These are phyloP conservation scores for Beroe forskalii DNA, from an alignment of 37 sponge, comb jelly and placozoan genomes.

Conservation along the genomic window DNA sequence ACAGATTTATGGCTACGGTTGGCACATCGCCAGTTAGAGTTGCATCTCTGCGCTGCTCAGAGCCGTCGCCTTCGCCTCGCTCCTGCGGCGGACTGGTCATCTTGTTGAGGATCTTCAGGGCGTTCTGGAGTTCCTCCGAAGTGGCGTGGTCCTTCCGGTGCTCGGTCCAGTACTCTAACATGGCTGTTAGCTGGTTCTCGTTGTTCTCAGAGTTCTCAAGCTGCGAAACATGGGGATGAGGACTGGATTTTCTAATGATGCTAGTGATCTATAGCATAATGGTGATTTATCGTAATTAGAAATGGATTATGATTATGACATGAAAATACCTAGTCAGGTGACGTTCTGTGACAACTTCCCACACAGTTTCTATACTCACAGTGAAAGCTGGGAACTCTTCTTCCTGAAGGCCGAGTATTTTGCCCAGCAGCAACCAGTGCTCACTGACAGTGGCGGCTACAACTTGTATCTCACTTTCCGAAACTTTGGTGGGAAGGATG, in stretches of 20 bases:
- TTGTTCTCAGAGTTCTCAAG: background rate
- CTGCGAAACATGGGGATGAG: no score
- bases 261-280: no score
- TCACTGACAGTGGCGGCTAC: slow-evolving; percentile 43
- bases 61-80: background rate
- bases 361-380: slow-evolving; percentile 8
- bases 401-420: slow-evolving; percentile 47
- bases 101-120: slow-evolving; percentile 60
- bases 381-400: background rate
- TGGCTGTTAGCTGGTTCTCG: slow-evolving; percentile 6
- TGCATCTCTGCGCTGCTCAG: background rate
- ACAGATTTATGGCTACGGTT: background rate
- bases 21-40: background rate
- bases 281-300: no score
- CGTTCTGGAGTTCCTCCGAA: slow-evolving; percentile 45
- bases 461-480: slow-evolving; percentile 47
- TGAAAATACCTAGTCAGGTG: no score
- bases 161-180: slow-evolving; percentile 46
- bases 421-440: slow-evolving; percentile 11
- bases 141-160: slow-evolving; percentile 32
- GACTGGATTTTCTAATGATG: no score
- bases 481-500: slow-evolving; percentile 27
- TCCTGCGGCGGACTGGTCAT: background rate
- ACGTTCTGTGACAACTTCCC: no score
- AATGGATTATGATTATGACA: no score